Evolutionary conservation across 2,888 invertebrate species (phyloP), one percentile per base, ranked within the genome.

Genomic region (Macrosoma leucophasiata): DNA sequence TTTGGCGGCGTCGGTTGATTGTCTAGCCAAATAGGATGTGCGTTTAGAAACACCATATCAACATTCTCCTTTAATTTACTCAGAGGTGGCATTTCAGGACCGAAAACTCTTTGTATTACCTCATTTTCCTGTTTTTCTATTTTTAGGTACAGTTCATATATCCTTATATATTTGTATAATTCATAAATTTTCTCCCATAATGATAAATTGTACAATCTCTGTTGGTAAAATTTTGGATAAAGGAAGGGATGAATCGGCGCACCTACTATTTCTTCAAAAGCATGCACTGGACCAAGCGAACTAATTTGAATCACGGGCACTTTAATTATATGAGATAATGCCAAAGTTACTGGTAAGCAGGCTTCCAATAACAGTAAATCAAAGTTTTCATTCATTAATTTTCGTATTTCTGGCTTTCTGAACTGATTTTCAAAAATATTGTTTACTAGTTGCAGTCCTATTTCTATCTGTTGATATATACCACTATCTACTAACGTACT

Each of bases 11-110:
- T 46, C 1, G 84, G 81, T 11, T 69, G 53, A 23, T 65, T 64
- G 2, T 48, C 50, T 23, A 58, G 59, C 53, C 68, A 68, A n/a
- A 74, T 39, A 0, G 71, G 68, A 52, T 84, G 63, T 0, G 54
- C 50, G 39, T 84, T 84, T 1, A 77, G 19, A 41, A 85, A 66
- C 9, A 79, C 27, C 57, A 82, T 49, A 14, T 71, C 61, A 3
- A 58, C 43, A 27, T 57, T 58, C 4, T 58, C 46, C 9, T 36
- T 43, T 13, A 67, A 42, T 18, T 55, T 48, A 8, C 12, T 40
- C 2, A 66, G 7, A n/a, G 41, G 27, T 1, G 64, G 58, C 2
- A 46, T 31, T 17, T 58, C 29, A 2, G 39, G 12, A 7, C 66
- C 71, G 40, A 66, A 61, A 2, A 48, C 7, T 42, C 24, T 43